Percentiles rank a stretch among this genome's conserved stretches.
Conservation (phyloP, 2,888 invertebrate species). For the Andrena bicolor region DNA sequence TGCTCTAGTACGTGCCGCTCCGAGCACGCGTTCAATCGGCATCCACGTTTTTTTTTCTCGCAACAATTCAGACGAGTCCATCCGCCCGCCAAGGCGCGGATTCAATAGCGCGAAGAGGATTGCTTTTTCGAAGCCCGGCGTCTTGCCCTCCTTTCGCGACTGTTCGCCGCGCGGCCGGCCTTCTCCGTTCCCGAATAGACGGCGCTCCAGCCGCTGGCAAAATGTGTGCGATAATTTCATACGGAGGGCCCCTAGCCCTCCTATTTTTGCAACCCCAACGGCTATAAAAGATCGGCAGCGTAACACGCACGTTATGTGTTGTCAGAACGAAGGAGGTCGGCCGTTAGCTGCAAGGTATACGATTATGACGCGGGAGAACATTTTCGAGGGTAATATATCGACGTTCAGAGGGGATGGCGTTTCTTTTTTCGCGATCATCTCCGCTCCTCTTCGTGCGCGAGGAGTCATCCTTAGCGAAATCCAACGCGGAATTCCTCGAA, state of each 20-base stretch:
- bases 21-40: conserved; percentile 26
- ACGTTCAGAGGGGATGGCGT: background rate
- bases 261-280: conserved; percentile 28
- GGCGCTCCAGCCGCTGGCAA: background rate
- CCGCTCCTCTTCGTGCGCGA: background rate
- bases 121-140: background rate
- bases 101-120: background rate
- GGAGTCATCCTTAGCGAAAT: conserved; percentile 1
- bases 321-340: conserved; percentile 57
- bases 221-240: background rate
- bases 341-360: conserved; percentile 47
- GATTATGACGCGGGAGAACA: conserved; percentile 25
- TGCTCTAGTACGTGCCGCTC: conserved; percentile 37
- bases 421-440: conserved; percentile 11
- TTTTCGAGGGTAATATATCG: conserved; percentile 40
- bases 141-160: background rate
- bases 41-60: conserved; percentile 15
- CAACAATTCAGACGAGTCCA: background rate
- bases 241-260: background rate
- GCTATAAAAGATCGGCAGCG: conserved; percentile 30
- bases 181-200: too few relatives aligned
- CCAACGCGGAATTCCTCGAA: background rate
- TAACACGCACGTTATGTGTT: conserved; percentile 43
- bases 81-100: background rate
- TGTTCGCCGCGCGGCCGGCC: background rate